Base-by-base conservation (phyloP, 2,797 vertebrate species). In the Loriculus beryllinus region DNA sequence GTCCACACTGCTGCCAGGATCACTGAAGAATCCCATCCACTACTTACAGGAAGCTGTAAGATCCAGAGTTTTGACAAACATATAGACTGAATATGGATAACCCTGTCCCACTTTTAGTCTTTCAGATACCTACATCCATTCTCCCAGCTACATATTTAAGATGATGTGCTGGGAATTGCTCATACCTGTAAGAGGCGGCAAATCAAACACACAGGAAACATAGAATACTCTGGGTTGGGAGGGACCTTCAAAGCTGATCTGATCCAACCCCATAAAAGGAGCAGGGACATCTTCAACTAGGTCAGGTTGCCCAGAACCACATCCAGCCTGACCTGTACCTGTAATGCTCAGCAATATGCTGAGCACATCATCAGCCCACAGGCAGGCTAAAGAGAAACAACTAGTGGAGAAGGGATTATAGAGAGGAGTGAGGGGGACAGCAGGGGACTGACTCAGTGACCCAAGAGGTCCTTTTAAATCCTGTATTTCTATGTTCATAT, bases 381-480 rank as follows among this genome's bases (percentile, higher is more conserved):
- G 49, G 29, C 57, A 76, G 49, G 37, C 49, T 79, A 14, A 75
- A 76, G 69, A 87, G 72, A 72, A 91, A 63, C 26, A 63, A 45
- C 33, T 2, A 3, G 1, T 23, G 65, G 59, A 64, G 62, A 79
- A 71, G 39, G 49, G 72, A 71, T 69, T 63, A 25, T 22, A 39
- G 2, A 51, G 52, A 63, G 42, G 37, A 77, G 64, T 2, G 5
- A 1, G 1, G 54, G 45, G 74, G 74, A 95, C 51, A 90, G 82
- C 51, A 88, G 79, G 87, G 69, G 62, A 57, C 85, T 90, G 85
- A 65, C 80, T 92, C 77, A 8, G 54, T 88, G 82, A 94, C 68
- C 70, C 77, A 79, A 71, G 47, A 86, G 71, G 67, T 94, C 88
- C 74, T 86, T 86, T 82, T 86, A 93, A 88, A 72, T 82, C 56